Evolutionary conservation across 2,113 vertebrate genomes (phyloP).

Genomic region (Platichthys stellatus): DNA sequence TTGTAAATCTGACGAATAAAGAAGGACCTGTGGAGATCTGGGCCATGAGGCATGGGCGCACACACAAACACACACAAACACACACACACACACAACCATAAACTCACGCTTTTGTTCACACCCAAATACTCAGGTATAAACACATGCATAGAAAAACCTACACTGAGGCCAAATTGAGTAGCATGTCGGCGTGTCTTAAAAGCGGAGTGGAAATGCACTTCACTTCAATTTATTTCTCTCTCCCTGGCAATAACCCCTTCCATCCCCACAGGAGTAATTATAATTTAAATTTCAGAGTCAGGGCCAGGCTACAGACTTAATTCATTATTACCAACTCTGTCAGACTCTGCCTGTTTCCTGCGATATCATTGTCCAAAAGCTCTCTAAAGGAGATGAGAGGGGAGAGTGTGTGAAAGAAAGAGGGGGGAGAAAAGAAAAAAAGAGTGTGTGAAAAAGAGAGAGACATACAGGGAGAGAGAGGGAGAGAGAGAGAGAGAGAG

Average conservation of each 20-base stretch:
- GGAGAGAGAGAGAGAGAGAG: constrained; percentile 20
- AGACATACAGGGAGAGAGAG: constrained; percentile 4
- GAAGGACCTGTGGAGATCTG: constrained; percentile 44
- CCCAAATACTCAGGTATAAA: constrained; percentile 69
- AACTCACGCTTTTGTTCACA: constrained; percentile 55
- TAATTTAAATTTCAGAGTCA: constrained; percentile 87
- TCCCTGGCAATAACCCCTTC: constrained; percentile 83
- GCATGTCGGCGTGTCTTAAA: constrained; percentile 77
- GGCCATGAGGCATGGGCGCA: constrained; percentile 5
- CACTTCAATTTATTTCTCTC: constrained; percentile 83
- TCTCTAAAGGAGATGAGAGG: constrained; percentile 81
- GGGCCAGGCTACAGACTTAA: constrained; percentile 82
- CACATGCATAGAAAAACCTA: constrained; percentile 64
- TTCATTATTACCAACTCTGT: constrained; percentile 83
- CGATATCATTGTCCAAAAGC: constrained; percentile 81
- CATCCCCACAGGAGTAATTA: constrained; percentile 83
- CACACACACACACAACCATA: constrained; percentile 28
- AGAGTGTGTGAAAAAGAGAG: constrained; percentile 30
- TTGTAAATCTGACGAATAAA: constrained; percentile 39
- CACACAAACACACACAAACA: constrained; percentile 12
- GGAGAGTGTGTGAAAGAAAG: constrained; percentile 64
- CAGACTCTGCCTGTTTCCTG: constrained; percentile 80
- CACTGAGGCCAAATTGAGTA: constrained; percentile 73
- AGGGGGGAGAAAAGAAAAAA: constrained; percentile 26
- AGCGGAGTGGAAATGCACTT: constrained; percentile 79